These are phyloP conservation scores for Anguilla marmorata DNA, from an alignment of 2,797 vertebrate species.

Conservation along the genomic window DNA sequence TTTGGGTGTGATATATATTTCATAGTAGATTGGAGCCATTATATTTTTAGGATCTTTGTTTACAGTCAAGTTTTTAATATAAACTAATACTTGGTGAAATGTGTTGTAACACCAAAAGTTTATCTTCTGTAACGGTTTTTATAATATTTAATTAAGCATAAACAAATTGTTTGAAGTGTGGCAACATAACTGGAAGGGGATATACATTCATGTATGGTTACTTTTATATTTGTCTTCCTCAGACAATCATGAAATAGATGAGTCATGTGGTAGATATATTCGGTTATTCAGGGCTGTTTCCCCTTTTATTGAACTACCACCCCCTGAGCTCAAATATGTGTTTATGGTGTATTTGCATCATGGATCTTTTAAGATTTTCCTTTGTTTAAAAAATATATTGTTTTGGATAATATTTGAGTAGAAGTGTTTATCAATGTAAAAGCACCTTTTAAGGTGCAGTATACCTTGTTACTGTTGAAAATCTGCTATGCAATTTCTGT, in stretches of 20 bases:
- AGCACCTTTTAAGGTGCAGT: background rate
- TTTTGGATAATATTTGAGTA: background rate
- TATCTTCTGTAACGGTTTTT: background rate
- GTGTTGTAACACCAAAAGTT: background rate
- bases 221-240: constrained; percentile 5
- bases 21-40: background rate
- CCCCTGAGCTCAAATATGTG: background rate
- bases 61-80: background rate
- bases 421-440: background rate
- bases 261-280: background rate
- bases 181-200: constrained; percentile 12
- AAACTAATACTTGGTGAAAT: background rate
- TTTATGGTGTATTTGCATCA: constrained; percentile 15
- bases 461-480: background rate
- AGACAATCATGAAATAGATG: constrained; percentile 20
- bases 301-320: background rate
- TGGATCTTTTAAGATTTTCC: background rate
- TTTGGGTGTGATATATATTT: background rate
- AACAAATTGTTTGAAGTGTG: background rate
- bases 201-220: background rate
- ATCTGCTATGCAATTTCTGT: background rate
- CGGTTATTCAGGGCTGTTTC: background rate
- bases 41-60: background rate
- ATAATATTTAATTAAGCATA: background rate
- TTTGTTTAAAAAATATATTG: background rate